Evolutionary conservation across 2,113 vertebrate genomes (phyloP).

Genomic region (Eubucco bourcierii): DNA sequence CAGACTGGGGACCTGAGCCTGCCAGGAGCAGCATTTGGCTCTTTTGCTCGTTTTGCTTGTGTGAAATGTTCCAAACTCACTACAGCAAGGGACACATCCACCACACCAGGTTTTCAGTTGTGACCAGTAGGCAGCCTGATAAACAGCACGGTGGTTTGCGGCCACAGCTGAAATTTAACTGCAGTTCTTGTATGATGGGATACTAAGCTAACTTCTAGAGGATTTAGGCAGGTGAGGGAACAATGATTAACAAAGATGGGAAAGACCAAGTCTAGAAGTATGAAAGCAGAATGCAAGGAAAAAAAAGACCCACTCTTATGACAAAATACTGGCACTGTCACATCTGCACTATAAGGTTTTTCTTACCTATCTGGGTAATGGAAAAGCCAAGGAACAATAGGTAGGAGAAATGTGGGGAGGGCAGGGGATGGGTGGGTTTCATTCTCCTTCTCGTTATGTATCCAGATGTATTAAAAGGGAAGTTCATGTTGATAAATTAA

Average conservation of each 20-base stretch:
- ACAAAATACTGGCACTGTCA: not conserved
- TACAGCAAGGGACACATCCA: not conserved
- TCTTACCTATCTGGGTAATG: not conserved
- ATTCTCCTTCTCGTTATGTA: not conserved
- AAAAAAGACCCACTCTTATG: not conserved
- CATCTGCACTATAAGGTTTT: not conserved
- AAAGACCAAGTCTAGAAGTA: not conserved
- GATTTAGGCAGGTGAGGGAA: not conserved
- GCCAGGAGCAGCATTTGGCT: not conserved
- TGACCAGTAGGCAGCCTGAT: not conserved
- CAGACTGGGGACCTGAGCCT: not conserved
- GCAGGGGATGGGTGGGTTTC: too few relatives aligned
- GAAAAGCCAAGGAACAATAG: not conserved
- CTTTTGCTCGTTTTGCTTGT: not conserved
- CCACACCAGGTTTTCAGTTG: not conserved
- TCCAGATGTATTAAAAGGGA: not conserved
- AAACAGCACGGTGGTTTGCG: not conserved
- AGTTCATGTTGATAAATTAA: not conserved
- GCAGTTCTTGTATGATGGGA: not conserved
- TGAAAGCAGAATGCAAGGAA: not conserved
- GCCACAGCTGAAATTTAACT: not conserved
- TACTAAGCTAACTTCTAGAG: not conserved
- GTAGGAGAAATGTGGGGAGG: not conserved
- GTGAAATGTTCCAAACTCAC: not conserved
- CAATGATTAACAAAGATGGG: not conserved